Conservation (phyloP, 1,140 invertebrate species). For the Neodiprion fabricii region DNA sequence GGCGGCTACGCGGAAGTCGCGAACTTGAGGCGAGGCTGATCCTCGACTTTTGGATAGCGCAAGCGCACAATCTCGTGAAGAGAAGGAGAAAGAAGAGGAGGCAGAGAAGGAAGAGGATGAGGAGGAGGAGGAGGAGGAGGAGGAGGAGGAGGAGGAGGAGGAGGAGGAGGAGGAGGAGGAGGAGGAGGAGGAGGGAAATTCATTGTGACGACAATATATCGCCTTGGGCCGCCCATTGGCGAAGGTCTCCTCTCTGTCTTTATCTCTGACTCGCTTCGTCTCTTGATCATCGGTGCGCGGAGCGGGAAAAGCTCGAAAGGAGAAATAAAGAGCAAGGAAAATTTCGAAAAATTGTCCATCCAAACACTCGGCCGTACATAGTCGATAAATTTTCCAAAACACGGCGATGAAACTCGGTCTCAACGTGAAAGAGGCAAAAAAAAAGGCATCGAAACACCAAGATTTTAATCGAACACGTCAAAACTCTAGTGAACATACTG, state of each 20-base stretch:
- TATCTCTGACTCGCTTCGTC: neutral
- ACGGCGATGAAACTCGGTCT: too few species aligned
- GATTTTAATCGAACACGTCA: too few species aligned
- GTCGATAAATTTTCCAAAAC: too few species aligned
- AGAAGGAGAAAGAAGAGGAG: neutral
- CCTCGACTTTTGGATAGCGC: too few species aligned
- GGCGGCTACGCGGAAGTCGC: conserved; percentile 38
- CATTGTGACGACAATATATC: conserved; percentile 56
- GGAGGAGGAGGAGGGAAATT: conserved; percentile 34
- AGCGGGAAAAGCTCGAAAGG: neutral
- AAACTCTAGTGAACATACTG: too few species aligned
- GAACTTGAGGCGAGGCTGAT: conserved; percentile 18
- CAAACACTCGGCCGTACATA: neutral
- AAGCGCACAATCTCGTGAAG: too few species aligned
- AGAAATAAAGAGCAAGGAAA: too few species aligned
- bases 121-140: conserved; percentile 32
- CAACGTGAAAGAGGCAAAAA: too few species aligned
- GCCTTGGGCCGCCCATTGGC: conserved; percentile 52
- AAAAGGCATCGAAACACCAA: too few species aligned
- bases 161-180: conserved; percentile 31
- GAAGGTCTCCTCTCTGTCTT: conserved; percentile 29
- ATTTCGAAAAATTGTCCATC: neutral
- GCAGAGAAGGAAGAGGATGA: conserved; percentile 26
- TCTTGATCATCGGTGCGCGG: too few species aligned
- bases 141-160: conserved; percentile 27